Conservation (phyloP, 2,797 vertebrate genomes). For the Sebastes vulpes region DNA sequence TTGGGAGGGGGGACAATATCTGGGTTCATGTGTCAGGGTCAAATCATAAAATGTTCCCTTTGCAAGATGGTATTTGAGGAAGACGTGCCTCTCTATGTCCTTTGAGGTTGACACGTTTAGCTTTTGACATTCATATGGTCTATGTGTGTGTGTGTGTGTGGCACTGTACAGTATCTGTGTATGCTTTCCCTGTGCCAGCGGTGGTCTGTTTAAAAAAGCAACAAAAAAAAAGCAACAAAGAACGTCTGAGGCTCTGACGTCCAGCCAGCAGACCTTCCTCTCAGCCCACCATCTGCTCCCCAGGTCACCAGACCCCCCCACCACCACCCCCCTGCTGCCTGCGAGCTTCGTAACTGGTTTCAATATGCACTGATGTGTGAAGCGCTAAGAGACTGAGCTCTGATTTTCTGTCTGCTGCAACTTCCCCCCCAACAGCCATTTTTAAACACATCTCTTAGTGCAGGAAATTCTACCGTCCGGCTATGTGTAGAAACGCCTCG, state of each 20-base stretch:
- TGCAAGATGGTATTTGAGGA: slow-evolving; percentile 71
- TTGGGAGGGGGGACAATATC: slow-evolving; percentile 22
- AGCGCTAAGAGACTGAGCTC: slow-evolving; percentile 49
- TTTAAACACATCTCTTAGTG: slow-evolving; percentile 18
- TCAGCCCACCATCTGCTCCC: slow-evolving; percentile 77
- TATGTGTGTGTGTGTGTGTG: neutral
- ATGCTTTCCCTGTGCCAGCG: slow-evolving; percentile 12
- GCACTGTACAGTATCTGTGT: slow-evolving; percentile 5
- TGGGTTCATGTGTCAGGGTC: slow-evolving; percentile 59
- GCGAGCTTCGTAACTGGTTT: slow-evolving; percentile 58
- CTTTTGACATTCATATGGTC: slow-evolving; percentile 73
- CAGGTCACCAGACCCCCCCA: slow-evolving; percentile 56
- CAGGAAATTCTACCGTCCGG: neutral
- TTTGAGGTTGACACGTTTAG: slow-evolving; percentile 69
- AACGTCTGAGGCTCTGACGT: slow-evolving; percentile 64
- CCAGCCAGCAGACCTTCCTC: slow-evolving; percentile 73
- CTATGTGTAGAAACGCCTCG: neutral
- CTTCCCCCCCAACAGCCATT: slow-evolving; percentile 8
- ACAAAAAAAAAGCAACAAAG: slow-evolving; percentile 58
- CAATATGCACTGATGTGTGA: slow-evolving; percentile 68
- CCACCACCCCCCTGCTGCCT: slow-evolving; percentile 23
- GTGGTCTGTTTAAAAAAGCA: slow-evolving; percentile 41
- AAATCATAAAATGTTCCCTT: slow-evolving; percentile 55
- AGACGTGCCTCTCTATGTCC: slow-evolving; percentile 60
- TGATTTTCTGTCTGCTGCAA: slow-evolving; percentile 39